Evolutionary conservation across 2,888 invertebrate genomes (phyloP).

Genomic region (Napeogenes inachia): DNA sequence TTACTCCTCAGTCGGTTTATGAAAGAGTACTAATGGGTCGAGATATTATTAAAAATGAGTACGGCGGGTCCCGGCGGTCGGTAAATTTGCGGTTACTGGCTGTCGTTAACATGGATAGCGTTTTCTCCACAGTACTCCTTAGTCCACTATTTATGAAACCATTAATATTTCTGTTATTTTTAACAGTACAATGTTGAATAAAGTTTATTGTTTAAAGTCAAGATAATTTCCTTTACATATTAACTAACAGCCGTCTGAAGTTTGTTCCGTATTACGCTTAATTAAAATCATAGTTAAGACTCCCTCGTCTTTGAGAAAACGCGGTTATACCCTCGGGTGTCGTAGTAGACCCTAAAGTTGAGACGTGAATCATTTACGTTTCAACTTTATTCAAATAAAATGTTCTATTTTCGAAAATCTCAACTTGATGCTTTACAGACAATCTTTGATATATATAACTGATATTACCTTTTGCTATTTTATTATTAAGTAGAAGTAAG

Average conservation of each 20-base stretch:
- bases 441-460: conserved; percentile 4
- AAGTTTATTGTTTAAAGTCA: not conserved
- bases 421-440: conserved; percentile 11
- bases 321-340: conserved; percentile 25
- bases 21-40: conserved; percentile 16
- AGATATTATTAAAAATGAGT: conserved; percentile 24
- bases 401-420: conserved; percentile 23
- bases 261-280: conserved; percentile 26
- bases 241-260: conserved; percentile 18
- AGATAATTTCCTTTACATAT: conserved; percentile 12
- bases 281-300: conserved; percentile 31
- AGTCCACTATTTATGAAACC: conserved; percentile 9
- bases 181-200: not conserved
- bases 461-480: conserved; percentile 8
- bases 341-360: conserved; percentile 30
- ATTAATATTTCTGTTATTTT: not conserved
- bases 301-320: conserved; percentile 17
- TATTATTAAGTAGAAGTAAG: no score
- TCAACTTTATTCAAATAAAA: conserved; percentile 13
- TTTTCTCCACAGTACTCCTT: conserved; percentile 27
- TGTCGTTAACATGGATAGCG: conserved; percentile 33
- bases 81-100: conserved; percentile 37
- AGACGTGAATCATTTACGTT: conserved; percentile 26
- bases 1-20: conserved; percentile 11
- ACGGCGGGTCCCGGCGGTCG: conserved; percentile 21